Base-by-base conservation (phyloP, 2,888 invertebrate genomes). In the Nebria salina region DNA sequence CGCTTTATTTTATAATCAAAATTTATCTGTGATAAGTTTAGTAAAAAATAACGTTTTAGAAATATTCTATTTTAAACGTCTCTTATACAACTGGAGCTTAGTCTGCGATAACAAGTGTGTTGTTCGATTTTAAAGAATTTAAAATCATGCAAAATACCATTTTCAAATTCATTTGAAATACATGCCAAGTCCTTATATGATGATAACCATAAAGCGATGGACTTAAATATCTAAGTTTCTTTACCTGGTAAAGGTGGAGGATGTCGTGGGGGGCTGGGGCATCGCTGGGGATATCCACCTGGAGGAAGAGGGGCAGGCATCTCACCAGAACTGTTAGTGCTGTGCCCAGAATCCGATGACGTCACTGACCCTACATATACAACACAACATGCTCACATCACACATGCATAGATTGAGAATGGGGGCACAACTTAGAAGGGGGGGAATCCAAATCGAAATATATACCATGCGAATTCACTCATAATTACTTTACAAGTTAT, bases 261-360 rank as follows among this genome's bases (percentile, higher is more conserved):
- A 84, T 87, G 88, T 83, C 88, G 86, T 65, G 87, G 86, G 2
- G 88, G 88, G 83, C 89, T 89, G 82, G 87, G 86, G 85, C 88
- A 87, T 80, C 88, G 85, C 76, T 54, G 54, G 83, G 86, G 88
- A 84, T 88, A 89, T 79, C 86, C 65, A 66, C 72, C 20, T 87
- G 87, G 82, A 84, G 85, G 84, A 85, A 78, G 74, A 43, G 86
- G 90, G 89, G 84, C 90, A 85, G 90, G 90, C 82, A 89, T 90
- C 83, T 92, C 92, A 89, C 92, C 91, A 86, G 91, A 92, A 85
- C 92, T 92, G 87, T 92, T 91, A 85, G 95, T 95, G 86, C 95
- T 95, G 90, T 96, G 96, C 86, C 96, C 96, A 87, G 96, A 96
- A 90, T 96, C 97, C 89, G 96, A 97, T 86, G 97, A 97, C 85